Conservation (phyloP, 2,797 vertebrate genomes). For the Odontamblyopus lacepedii region DNA sequence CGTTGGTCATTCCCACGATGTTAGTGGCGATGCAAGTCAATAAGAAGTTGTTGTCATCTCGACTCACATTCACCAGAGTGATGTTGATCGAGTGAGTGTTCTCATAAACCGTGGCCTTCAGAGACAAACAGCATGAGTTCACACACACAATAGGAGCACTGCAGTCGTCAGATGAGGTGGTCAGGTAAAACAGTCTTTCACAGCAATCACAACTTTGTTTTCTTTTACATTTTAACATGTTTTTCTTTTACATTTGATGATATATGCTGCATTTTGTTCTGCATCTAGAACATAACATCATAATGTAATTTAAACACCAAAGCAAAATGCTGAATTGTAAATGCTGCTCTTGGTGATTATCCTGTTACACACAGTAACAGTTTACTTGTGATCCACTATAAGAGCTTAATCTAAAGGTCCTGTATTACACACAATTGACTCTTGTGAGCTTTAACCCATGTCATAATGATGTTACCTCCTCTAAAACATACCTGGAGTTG, state of each 20-base stretch:
- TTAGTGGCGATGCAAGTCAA: constrained; percentile 93
- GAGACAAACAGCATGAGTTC: constrained; percentile 15
- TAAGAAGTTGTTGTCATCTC: constrained; percentile 90
- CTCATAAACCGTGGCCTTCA: constrained; percentile 85
- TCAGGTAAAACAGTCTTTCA: neutral
- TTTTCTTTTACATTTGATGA: neutral
- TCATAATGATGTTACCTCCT: too few relatives aligned
- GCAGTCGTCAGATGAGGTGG: neutral
- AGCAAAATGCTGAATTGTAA: neutral
- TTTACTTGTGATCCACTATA: neutral
- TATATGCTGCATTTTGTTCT: neutral
- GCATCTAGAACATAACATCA: neutral
- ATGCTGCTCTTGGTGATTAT: neutral
- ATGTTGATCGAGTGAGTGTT: constrained; percentile 91
- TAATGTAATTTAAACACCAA: neutral
- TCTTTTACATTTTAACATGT: neutral
- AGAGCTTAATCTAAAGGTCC: neutral
- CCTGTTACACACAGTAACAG: neutral
- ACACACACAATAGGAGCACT: neutral
- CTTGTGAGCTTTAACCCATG: too few relatives aligned
- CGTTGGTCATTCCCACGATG: constrained; percentile 93
- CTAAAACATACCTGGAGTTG: too few relatives aligned
- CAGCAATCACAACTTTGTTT: neutral
- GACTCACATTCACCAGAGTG: constrained; percentile 90
- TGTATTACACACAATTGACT: too few relatives aligned